phyloP scores from a whole-genome alignment of 2,888 invertebrate genomes.

The Drosophila differens region DNA sequence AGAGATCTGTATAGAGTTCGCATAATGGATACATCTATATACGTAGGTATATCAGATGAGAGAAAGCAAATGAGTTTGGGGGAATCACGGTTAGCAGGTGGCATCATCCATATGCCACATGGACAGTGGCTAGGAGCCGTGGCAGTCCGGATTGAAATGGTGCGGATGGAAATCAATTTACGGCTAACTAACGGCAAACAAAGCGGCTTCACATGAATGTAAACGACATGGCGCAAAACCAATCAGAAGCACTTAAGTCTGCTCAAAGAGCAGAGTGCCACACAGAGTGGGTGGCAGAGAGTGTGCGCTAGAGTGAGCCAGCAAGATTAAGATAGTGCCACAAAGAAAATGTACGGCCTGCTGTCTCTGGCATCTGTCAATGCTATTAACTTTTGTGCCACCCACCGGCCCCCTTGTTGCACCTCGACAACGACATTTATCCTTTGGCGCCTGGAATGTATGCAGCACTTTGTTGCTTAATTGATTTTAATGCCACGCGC shows the following conservation, averaged over 20 bases:
- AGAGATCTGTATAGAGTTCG: slow-evolving; percentile 1
- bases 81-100: slow-evolving; percentile 6
- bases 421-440: slow-evolving; percentile 67
- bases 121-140: slow-evolving; percentile 1
- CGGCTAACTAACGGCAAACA: slow-evolving; percentile 57
- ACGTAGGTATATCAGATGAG: not conserved
- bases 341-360: slow-evolving; percentile 46
- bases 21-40: slow-evolving; percentile 2
- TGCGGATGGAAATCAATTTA: slow-evolving; percentile 54
- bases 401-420: not conserved
- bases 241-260: slow-evolving; percentile 64
- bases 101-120: not conserved
- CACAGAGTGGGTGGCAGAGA: not conserved
- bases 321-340: slow-evolving; percentile 47
- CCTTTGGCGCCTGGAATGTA: slow-evolving; percentile 66
- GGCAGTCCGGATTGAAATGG: slow-evolving; percentile 2
- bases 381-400: slow-evolving; percentile 70
- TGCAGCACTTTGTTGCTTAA: slow-evolving; percentile 81
- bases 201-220: slow-evolving; percentile 53
- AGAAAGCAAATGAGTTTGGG: not conserved
- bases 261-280: slow-evolving; percentile 4
- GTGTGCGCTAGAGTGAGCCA: not conserved
- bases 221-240: slow-evolving; percentile 57
- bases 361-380: slow-evolving; percentile 72
- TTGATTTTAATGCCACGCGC: slow-evolving; percentile 79